Conservation (phyloP, 1,140 invertebrate species). For the Odontomachus brunneus region DNA sequence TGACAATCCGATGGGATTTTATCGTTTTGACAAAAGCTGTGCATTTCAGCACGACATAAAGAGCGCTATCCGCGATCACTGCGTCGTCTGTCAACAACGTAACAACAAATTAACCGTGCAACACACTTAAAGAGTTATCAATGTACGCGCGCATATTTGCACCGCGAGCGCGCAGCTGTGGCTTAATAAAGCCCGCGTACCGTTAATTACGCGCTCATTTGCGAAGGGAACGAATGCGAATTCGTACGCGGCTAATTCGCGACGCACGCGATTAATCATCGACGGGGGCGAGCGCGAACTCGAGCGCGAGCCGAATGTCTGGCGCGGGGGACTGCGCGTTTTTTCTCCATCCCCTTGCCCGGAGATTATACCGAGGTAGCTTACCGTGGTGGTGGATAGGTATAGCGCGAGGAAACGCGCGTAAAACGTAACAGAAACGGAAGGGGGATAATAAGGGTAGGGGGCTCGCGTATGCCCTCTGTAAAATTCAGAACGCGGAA, state of each 20-base stretch:
- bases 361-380: conserved; percentile 51
- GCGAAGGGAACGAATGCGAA: neutral
- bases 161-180: neutral
- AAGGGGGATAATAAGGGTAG: conserved; percentile 16
- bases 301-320: neutral
- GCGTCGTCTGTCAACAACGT: neutral
- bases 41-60: neutral
- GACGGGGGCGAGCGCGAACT: neutral
- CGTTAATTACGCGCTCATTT: conserved; percentile 23
- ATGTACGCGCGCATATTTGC: neutral
- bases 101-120: conserved; percentile 8
- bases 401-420: conserved; percentile 35
- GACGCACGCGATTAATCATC: conserved; percentile 36
- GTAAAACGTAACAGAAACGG: conserved; percentile 41
- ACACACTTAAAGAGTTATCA: conserved; percentile 2
- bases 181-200: neutral
- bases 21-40: neutral
- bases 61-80: neutral
- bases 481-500: conserved; percentile 70
- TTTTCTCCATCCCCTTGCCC: neutral
- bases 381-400: neutral
- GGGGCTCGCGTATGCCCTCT: conserved; percentile 39
- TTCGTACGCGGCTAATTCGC: conserved; percentile 32
- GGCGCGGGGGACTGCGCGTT: conserved; percentile 1
- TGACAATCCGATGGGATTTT: too few relatives aligned